A percentile compares a stretch with the other conserved stretches of the same genome.
Evolutionary conservation across 2,888 invertebrate genomes (phyloP).

Genomic region (Tenthredo livida): DNA sequence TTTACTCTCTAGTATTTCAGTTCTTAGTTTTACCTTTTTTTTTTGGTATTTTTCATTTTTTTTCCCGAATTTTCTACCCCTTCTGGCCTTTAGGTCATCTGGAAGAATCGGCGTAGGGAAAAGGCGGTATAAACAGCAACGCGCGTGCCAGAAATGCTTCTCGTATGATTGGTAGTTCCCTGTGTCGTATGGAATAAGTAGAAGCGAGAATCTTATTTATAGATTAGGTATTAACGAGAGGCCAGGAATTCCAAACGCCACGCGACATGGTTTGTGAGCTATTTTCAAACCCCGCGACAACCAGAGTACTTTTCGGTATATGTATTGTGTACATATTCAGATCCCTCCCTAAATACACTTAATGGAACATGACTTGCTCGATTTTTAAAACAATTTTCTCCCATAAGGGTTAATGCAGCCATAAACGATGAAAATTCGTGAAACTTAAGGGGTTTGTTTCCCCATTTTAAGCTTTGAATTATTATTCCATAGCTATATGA

Average conservation of each 20-base stretch:
- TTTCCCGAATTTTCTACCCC: background rate
- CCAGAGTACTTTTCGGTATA: slow-evolving; percentile 9
- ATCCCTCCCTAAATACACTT: background rate
- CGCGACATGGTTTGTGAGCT: slow-evolving; percentile 54
- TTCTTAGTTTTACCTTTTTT: background rate
- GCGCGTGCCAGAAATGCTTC: slow-evolving; percentile 50
- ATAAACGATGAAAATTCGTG: background rate
- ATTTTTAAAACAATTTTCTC: background rate
- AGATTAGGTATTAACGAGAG: slow-evolving; percentile 56
- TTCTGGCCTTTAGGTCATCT: background rate
- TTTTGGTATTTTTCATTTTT: no score
- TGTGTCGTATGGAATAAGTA: slow-evolving; percentile 52
- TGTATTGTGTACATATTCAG: slow-evolving; percentile 12
- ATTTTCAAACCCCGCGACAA: slow-evolving; percentile 52
- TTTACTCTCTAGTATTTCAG: background rate
- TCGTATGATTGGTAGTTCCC: slow-evolving; percentile 53
- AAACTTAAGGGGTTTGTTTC: background rate
- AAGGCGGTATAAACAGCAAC: background rate
- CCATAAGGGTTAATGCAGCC: background rate
- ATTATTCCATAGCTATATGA: background rate
- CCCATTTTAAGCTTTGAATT: background rate
- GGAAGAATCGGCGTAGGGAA: background rate
- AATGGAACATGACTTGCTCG: background rate
- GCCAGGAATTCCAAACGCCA: slow-evolving; percentile 53
- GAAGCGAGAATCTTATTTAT: slow-evolving; percentile 54